A percentile compares a stretch with the other conserved stretches of the same genome.
These are phyloP conservation scores for Cirrhinus mrigala DNA, from an alignment of 2,797 vertebrate species.

Conservation along the genomic window DNA sequence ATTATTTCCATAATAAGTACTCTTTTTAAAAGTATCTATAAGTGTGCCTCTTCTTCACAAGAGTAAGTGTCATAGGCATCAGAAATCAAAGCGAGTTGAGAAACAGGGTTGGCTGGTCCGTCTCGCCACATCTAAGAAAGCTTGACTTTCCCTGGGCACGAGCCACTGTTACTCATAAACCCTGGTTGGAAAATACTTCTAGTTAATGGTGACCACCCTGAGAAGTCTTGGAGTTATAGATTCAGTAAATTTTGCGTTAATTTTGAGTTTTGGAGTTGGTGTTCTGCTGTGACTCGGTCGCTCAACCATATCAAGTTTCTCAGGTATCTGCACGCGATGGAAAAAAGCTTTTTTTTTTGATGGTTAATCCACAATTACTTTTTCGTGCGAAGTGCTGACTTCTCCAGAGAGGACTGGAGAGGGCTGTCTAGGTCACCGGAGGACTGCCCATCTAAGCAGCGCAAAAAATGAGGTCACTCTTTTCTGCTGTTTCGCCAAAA, in stretches of 20 bases:
- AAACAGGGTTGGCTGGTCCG: constrained; percentile 16
- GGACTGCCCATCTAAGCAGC: constrained; percentile 70
- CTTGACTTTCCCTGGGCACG: constrained; percentile 17
- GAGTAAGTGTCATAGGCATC: constrained; percentile 1
- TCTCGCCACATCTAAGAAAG: constrained; percentile 35
- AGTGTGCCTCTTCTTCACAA: neutral
- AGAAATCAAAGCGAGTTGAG: neutral
- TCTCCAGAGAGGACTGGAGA: constrained; percentile 65
- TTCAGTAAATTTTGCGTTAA: constrained; percentile 43
- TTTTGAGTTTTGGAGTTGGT: constrained; percentile 1
- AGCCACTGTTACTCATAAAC: constrained; percentile 38
- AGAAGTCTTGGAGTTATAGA: constrained; percentile 50
- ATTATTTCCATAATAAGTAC: neutral
- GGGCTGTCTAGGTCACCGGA: constrained; percentile 72
- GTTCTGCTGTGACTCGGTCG: neutral
- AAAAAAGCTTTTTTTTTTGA: constrained; percentile 62
- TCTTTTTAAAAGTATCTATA: neutral
- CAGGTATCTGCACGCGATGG: constrained; percentile 7
- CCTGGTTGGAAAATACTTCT: constrained; percentile 42
- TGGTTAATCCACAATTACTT: constrained; percentile 70
- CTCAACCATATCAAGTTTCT: constrained; percentile 6
- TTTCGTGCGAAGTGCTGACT: constrained; percentile 77
- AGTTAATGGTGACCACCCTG: constrained; percentile 48
- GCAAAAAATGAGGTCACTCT: constrained; percentile 79
- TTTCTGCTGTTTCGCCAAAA: constrained; percentile 82